Percentiles rank a stretch among this genome's conserved stretches.
These are phyloP conservation scores for Peromyscus polionotus DNA, from an alignment of 2,113 vertebrate species.

Conservation along the genomic window DNA sequence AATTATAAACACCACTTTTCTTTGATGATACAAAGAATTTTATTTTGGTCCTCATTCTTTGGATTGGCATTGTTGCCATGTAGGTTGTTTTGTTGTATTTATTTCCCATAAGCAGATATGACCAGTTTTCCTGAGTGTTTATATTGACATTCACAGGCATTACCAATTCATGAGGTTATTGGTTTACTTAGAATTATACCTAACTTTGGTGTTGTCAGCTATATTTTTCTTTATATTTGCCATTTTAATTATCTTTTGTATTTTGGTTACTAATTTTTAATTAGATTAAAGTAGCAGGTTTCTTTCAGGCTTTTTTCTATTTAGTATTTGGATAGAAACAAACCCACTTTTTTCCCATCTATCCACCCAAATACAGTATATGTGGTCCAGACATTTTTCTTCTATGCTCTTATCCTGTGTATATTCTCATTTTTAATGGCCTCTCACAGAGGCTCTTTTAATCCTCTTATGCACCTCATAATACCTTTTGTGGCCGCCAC, in stretches of 20 bases:
- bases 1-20: neutral
- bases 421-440: too few species aligned
- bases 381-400: neutral
- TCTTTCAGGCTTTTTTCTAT: neutral
- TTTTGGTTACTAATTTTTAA: neutral
- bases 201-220: neutral
- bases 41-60: neutral
- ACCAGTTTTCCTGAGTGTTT: neutral
- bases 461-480: too few species aligned
- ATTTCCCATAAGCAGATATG: neutral
- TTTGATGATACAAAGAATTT: neutral
- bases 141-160: neutral
- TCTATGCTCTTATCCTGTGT: neutral
- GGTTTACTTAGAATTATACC: neutral
- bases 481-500: too few species aligned
- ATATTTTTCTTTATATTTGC: neutral
- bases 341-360: neutral
- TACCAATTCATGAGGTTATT: neutral
- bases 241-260: neutral
- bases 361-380: rapidly evolving
- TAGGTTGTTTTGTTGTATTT: neutral
- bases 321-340: neutral
- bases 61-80: neutral
- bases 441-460: too few species aligned
- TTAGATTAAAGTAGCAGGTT: neutral